Conservation (phyloP, 2,797 vertebrate genomes). For the Pseudocheirus occidentalis region DNA sequence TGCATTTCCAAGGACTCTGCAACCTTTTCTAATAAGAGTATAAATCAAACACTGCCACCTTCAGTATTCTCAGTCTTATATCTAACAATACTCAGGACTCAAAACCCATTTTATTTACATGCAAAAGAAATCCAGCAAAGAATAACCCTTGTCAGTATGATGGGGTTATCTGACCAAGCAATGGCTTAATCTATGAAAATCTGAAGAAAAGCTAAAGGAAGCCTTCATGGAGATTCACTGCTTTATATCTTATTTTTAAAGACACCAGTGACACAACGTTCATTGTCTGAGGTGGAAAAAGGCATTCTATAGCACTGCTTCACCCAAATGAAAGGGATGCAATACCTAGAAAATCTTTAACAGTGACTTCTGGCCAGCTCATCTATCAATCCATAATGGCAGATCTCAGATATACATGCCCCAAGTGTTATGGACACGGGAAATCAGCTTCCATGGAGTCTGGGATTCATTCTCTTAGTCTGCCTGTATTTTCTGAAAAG, state of each 20-base stretch:
- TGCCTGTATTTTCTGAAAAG: neutral
- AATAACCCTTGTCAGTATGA: neutral
- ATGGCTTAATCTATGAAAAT: neutral
- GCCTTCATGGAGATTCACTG: neutral
- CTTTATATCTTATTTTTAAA: constrained; percentile 1
- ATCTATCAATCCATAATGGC: neutral
- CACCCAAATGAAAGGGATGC: neutral
- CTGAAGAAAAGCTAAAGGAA: neutral
- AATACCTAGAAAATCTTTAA: neutral
- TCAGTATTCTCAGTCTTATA: neutral
- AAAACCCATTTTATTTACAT: neutral
- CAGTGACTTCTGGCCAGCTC: neutral
- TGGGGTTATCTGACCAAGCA: neutral
- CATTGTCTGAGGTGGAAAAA: neutral
- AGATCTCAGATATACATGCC: neutral
- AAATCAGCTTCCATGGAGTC: neutral
- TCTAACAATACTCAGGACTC: neutral
- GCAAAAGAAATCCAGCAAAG: neutral
- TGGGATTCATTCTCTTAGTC: neutral
- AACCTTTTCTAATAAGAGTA: neutral
- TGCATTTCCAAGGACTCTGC: neutral
- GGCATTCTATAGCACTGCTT: neutral
- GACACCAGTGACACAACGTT: neutral
- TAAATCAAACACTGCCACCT: constrained; percentile 1
- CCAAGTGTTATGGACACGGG: neutral